Percentiles rank a stretch among this genome's conserved stretches.
Conservation (phyloP, 2,113 vertebrate genomes). For the Pithys albifrons region DNA sequence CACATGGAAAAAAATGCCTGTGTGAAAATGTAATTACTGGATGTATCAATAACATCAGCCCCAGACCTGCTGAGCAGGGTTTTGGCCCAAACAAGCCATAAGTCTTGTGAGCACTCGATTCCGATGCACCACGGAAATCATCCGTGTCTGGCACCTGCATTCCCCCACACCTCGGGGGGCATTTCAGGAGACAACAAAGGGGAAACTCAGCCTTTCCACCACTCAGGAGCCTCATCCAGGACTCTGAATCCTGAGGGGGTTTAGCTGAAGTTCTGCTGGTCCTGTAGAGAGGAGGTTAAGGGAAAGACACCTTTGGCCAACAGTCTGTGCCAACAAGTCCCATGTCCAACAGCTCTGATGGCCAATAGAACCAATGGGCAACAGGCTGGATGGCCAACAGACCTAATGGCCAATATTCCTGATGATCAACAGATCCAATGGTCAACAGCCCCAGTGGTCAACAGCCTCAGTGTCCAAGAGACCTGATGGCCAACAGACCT, state of each 20-base stretch:
- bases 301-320: neutral
- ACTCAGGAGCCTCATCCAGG: neutral
- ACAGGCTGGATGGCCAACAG: neutral
- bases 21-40: slow-evolving; percentile 54
- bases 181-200: neutral
- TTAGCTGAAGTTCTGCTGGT: neutral
- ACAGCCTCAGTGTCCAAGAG: neutral
- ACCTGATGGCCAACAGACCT: fast-evolving
- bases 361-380: fast-evolving
- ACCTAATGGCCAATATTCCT: too few species aligned
- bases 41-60: slow-evolving; percentile 47
- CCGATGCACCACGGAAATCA: neutral
- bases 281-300: neutral
- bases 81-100: slow-evolving; percentile 33
- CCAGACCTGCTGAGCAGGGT: neutral
- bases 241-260: neutral
- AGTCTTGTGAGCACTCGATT: neutral
- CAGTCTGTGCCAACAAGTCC: fast-evolving
- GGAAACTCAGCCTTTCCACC: neutral
- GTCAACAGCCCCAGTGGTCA: fast-evolving
- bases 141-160: neutral
- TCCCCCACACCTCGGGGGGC: fast-evolving
- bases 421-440: fast-evolving
- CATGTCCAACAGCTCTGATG: fast-evolving
- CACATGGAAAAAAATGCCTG: neutral